These are phyloP conservation scores for Homarus americanus DNA, from an alignment of 1,140 invertebrate species.

Conservation along the genomic window DNA sequence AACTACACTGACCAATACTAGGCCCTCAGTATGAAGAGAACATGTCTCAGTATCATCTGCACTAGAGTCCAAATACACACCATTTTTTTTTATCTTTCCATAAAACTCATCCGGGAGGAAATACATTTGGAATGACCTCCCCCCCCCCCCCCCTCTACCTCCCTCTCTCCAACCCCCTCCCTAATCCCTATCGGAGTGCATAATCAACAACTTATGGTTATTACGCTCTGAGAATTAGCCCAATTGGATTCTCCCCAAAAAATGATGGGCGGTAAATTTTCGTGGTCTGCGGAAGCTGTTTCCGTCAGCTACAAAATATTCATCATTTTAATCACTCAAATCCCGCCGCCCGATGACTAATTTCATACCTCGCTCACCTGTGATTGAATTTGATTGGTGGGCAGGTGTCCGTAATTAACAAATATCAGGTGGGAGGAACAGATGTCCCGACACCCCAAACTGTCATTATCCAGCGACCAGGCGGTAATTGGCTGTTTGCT, in stretches of 20 bases:
- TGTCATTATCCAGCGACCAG: not conserved
- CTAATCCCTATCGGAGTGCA: conserved; percentile 20
- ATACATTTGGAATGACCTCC: not conserved
- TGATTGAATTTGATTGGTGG: conserved; percentile 47
- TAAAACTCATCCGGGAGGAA: not conserved
- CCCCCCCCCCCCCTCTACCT: not conserved
- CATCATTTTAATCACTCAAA: conserved; percentile 36
- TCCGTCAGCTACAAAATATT: conserved; percentile 20
- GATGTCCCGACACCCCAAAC: conserved; percentile 34
- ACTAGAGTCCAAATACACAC: not conserved
- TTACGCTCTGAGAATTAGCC: conserved; percentile 56
- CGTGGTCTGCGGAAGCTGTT: not conserved
- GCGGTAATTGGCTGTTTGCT: not conserved
- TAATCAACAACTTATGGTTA: conserved; percentile 58
- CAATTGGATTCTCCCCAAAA: conserved; percentile 21
- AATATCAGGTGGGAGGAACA: conserved; percentile 50
- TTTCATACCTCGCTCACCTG: conserved; percentile 46
- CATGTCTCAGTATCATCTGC: too few species aligned
- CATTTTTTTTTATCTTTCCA: not conserved
- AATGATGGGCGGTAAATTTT: conserved; percentile 54
- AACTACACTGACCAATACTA: too few species aligned
- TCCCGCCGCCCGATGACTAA: not conserved
- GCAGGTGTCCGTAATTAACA: conserved; percentile 38
- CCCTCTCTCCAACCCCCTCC: not conserved
- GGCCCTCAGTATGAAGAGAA: too few species aligned